Evolutionary conservation across 2,888 invertebrate species (phyloP).

Genomic region (Sphaeridia pumilis): DNA sequence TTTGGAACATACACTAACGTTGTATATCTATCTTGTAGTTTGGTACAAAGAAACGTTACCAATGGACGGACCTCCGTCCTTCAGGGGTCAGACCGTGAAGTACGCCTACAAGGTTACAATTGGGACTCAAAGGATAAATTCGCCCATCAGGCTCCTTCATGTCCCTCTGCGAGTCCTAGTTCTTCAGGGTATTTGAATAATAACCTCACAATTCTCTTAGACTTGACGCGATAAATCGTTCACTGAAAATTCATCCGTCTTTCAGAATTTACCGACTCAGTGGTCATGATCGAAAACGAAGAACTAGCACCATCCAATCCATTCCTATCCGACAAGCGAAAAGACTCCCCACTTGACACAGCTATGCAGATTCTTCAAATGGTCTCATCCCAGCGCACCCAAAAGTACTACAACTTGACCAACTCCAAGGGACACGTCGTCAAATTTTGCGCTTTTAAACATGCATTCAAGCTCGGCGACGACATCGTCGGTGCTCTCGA

Average conservation of each 20-base stretch:
- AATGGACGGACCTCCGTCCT: constrained; percentile 85
- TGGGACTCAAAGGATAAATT: constrained; percentile 87
- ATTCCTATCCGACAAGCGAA: constrained; percentile 71
- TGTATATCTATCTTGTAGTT: constrained; percentile 48
- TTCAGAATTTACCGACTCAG: constrained; percentile 48
- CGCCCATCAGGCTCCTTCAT: constrained; percentile 75
- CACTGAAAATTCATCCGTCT: no score
- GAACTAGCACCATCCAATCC: constrained; percentile 80
- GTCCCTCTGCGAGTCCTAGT: constrained; percentile 87
- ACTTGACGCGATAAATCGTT: no score
- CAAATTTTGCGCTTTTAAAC: constrained; percentile 86
- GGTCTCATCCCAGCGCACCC: constrained; percentile 74
- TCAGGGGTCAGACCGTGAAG: constrained; percentile 83
- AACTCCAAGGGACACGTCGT: constrained; percentile 88
- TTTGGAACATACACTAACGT: not conserved
- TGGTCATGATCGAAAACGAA: constrained; percentile 66
- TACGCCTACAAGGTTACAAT: constrained; percentile 95
- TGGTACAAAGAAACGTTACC: constrained; percentile 82
- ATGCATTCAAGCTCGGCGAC: constrained; percentile 91
- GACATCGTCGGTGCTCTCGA: constrained; percentile 95
- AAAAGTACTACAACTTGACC: constrained; percentile 81
- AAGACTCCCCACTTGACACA: constrained; percentile 68
- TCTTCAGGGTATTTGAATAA: constrained; percentile 55
- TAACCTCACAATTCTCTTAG: no score
- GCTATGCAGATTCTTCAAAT: constrained; percentile 80